Conservation (phyloP, 92 coral and sea anemone species). For the Palythoa caribaeorum region DNA sequence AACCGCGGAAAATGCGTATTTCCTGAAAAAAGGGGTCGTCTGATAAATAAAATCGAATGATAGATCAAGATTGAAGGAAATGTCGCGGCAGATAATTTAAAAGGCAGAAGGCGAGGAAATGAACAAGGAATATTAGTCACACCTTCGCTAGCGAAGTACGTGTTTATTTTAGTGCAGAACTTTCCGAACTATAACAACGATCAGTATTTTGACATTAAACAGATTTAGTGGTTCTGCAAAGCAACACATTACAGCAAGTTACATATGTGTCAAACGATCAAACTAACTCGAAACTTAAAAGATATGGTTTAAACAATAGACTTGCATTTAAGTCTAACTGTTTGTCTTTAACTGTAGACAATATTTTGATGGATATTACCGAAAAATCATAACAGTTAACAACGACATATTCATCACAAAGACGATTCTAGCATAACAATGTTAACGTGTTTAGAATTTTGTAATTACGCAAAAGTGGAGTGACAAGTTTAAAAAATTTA, state of each 20-base stretch:
- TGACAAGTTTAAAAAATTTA: not conserved
- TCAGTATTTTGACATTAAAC: slow-evolving; percentile 33
- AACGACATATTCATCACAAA: not conserved
- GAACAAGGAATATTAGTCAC: not conserved
- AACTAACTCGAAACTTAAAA: not conserved
- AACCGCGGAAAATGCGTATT: slow-evolving; percentile 42
- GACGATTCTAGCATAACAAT: not conserved
- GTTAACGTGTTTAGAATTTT: not conserved
- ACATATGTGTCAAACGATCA: slow-evolving; percentile 5
- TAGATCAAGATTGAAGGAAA: not conserved
- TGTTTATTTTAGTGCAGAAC: slow-evolving; percentile 1
- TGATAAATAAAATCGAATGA: not conserved
- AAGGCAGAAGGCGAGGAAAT: slow-evolving; percentile 6
- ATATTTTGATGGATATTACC: not conserved
- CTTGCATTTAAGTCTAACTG: not conserved
- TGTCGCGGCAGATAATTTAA: slow-evolving; percentile 33
- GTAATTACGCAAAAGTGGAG: not conserved
- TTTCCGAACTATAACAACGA: not conserved
- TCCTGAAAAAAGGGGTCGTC: not conserved
- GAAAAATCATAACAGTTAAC: not conserved
- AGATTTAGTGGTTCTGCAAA: slow-evolving; percentile 1
- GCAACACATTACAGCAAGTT: not conserved
- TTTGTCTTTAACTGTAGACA: not conserved
- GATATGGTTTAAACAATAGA: not conserved
- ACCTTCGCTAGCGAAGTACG: slow-evolving; percentile 16